Evolutionary conservation across 2,888 invertebrate genomes (phyloP), one percentile per base, ranked within the genome.

Genomic region (Alcis repandata): DNA sequence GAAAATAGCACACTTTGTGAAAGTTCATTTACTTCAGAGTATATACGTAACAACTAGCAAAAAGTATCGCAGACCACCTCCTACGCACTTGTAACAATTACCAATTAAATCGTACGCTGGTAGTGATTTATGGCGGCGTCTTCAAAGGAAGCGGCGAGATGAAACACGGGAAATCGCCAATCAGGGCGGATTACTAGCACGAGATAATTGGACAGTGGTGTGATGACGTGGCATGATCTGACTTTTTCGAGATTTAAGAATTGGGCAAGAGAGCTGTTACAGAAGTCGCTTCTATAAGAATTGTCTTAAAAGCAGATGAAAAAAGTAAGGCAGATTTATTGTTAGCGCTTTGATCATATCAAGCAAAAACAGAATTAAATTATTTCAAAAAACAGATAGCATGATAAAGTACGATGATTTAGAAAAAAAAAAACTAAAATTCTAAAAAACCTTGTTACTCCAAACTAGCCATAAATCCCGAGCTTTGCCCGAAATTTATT

Each of bases 131-230:
- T 40, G 33, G 63, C 45, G 62, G 49, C 56, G 22, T 20, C 17
- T 41, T 52, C 63, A 57, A 58, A 63, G 57, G 27, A 45, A 11
- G 43, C 62, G 62, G 63, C 58, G 51, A 63, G 57, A 63, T 58
- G 36, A 63, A 63, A 63, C 45, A 19, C 22, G 15, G 33, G 45
- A 36, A 13, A 38, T 43, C 51, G 33, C 63, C 63, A 52, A 52
- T 52, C 57, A 49, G 11, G n/a, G 36, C n/a, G 33, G 17, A 48
- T 27, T 33, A 58, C 38, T 22, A 32, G 19, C 6, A 7, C 19
- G 10, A 20, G 17, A 45, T 63, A 63, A 63, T 63, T 63, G 40
- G 52, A 52, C 57, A 57, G 10, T 20, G 11, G 32, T 51, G 51
- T 15, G 59, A 51, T 43, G 17, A n/a, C 27, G 15, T 15, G 20